These are phyloP conservation scores for Drosophila tripunctata DNA, from an alignment of 2,888 invertebrate genomes.

Conservation along the genomic window DNA sequence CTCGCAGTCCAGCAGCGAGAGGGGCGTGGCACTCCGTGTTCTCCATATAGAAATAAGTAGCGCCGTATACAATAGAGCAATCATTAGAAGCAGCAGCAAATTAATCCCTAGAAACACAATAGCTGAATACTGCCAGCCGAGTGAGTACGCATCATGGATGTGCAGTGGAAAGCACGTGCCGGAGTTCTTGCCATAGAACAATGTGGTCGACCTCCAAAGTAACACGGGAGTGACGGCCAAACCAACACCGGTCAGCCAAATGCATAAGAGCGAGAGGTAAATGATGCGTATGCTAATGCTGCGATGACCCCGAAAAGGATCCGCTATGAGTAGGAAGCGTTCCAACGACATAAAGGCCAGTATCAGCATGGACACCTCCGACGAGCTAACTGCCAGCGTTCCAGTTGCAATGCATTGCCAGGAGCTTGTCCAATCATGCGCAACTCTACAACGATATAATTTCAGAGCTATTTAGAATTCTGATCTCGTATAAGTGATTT, in stretches of 20 bases:
- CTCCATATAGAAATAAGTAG: constrained; percentile 88
- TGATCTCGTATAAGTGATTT: too few relatives aligned
- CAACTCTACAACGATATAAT: constrained; percentile 81
- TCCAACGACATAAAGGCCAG: constrained; percentile 89
- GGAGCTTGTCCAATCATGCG: constrained; percentile 88
- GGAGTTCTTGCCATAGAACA: constrained; percentile 87
- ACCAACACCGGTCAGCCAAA: constrained; percentile 87
- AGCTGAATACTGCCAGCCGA: constrained; percentile 90
- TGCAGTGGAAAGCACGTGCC: constrained; percentile 90
- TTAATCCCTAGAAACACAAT: constrained; percentile 89
- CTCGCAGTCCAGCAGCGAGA: constrained; percentile 87
- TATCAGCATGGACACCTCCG: constrained; percentile 89
- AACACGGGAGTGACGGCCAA: constrained; percentile 88
- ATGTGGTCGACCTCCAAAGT: constrained; percentile 86
- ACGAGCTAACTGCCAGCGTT: constrained; percentile 87
- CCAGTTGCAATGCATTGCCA: constrained; percentile 88
- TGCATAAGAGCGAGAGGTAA: constrained; percentile 85
- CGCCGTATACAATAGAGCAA: constrained; percentile 86
- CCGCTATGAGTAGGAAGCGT: constrained; percentile 87
- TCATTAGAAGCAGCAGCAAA: constrained; percentile 86
- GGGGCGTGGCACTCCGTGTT: constrained; percentile 87
- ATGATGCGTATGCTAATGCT: constrained; percentile 86
- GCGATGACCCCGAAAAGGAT: constrained; percentile 86
- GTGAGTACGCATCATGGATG: constrained; percentile 87
- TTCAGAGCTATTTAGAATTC: neutral